A percentile compares a stretch with the other conserved stretches of the same genome.
Conservation (phyloP, 2,888 invertebrate species). For the Hypselothyrea guttata region DNA sequence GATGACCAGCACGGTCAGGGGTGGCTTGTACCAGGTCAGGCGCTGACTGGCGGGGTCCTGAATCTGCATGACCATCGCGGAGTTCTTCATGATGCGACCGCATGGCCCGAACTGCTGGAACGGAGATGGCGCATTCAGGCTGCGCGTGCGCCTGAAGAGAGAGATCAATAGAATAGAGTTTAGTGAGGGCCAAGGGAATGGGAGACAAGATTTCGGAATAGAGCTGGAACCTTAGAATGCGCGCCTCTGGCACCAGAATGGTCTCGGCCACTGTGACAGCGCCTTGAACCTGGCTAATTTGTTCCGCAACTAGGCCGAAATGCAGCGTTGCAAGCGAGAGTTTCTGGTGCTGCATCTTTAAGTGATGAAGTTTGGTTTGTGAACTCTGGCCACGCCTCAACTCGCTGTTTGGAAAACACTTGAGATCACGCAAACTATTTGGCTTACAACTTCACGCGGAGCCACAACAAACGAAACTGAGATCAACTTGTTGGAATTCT, state of each 20-base stretch:
- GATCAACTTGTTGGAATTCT: conserved; percentile 45
- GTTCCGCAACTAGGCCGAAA: conserved; percentile 17
- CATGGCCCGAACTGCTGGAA: conserved; percentile 99
- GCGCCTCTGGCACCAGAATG: conserved; percentile 30
- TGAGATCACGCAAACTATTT: conserved; percentile 21
- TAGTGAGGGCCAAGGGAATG: background rate
- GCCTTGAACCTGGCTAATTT: conserved; percentile 17
- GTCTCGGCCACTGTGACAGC: conserved; percentile 13
- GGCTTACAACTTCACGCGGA: conserved; percentile 2
- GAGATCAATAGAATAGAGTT: background rate
- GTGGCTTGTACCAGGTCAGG: conserved; percentile 98
- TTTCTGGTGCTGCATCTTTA: conserved; percentile 22
- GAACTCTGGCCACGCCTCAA: conserved; percentile 25
- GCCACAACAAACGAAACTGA: conserved; percentile 6
- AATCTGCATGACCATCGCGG: conserved; percentile 98
- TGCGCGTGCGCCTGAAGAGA: conserved; percentile 91
- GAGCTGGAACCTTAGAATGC: conserved; percentile 47
- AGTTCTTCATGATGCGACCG: conserved; percentile 98
- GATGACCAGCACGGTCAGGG: conserved; percentile 97
- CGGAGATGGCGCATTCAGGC: conserved; percentile 97
- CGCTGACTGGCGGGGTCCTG: conserved; percentile 98
- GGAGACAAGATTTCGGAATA: background rate
- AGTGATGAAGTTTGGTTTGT: too few relatives aligned
- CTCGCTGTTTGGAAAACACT: conserved; percentile 6
- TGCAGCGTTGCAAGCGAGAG: conserved; percentile 19